Evolutionary conservation across 1,140 invertebrate species (phyloP), one percentile per base, ranked within the genome.

Genomic region (Pseudomyrmex sp.): DNA sequence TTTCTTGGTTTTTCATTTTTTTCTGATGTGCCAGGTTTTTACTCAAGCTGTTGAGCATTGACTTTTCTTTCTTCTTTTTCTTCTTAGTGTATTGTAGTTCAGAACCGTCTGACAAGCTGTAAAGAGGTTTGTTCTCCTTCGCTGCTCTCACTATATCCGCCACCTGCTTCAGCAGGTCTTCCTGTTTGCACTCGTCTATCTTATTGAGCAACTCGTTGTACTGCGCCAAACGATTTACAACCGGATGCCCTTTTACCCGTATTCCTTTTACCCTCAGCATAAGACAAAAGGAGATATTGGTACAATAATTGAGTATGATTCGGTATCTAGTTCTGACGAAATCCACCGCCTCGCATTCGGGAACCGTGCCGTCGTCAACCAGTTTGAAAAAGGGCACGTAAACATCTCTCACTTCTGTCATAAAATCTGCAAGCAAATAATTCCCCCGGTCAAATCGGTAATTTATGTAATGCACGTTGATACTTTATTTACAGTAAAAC

Each of bases 251-350:
- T 88, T 96, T 95, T 18, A 98, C 95, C 70, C 95, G 94, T 52
- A 95, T 93, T 85, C 96, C 96, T 92, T 97, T 97, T 59, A 96
- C 95, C 95, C 98, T 98, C 1, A 99, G 89, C 85, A 98, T 95
- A 80, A 99, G 91, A 93, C 98, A 99, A 93, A 98, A 98, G 44
- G 96, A 96, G 23, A 99, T 96, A 92, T 99, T 98, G 20, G 96
- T 96, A 86, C 96, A 97, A 91, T 99, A 99, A 93, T 97, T 97
- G 83, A 97, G 93, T 86, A 96, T 95, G 13, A 98, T 91, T 86
- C 97, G 95, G 91, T 96, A 96, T 89, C 97, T 97, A 7, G 95
- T 96, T 91, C 95, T 95, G 8, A 98, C 92, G 94, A 97, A 98
- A 83, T 96, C 94, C 12, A 96, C 94, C 58, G 95, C 96, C 26